Conservation (phyloP, 2,113 vertebrate species). For the Vimba vimba region DNA sequence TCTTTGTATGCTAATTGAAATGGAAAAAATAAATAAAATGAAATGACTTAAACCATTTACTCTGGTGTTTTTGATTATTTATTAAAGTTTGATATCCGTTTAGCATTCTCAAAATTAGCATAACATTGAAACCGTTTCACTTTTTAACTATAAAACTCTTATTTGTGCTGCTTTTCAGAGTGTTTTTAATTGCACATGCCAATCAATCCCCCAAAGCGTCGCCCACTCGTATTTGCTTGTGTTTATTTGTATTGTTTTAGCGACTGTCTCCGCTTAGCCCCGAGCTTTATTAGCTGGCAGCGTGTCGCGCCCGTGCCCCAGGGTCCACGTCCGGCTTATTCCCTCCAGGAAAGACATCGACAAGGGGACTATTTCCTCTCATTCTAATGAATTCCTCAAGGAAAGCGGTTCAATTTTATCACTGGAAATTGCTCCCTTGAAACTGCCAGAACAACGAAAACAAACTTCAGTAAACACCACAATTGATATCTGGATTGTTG, state of each 20-base stretch:
- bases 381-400: slow-evolving; percentile 78
- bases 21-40: slow-evolving; percentile 53
- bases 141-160: not conserved
- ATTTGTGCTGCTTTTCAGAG: not conserved
- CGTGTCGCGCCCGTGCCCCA: slow-evolving; percentile 33
- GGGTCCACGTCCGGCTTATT: slow-evolving; percentile 57
- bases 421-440: slow-evolving; percentile 74
- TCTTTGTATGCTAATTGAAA: slow-evolving; percentile 69
- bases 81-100: too few species aligned
- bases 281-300: slow-evolving; percentile 38
- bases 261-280: slow-evolving; percentile 45
- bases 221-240: slow-evolving; percentile 11
- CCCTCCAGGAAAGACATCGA: slow-evolving; percentile 65
- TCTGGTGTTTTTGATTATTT: not conserved
- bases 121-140: not conserved
- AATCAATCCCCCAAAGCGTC: slow-evolving; percentile 35
- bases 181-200: slow-evolving; percentile 19
- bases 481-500: slow-evolving; percentile 70
- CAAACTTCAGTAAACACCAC: slow-evolving; percentile 75
- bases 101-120: slow-evolving; percentile 4
- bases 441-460: slow-evolving; percentile 69
- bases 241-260: slow-evolving; percentile 53
- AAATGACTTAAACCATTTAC: not conserved
- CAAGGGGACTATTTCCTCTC: slow-evolving; percentile 53
- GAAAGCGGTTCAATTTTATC: slow-evolving; percentile 74